Conservation (phyloP, 2,888 invertebrate species). For the Parnassius smintheus region DNA sequence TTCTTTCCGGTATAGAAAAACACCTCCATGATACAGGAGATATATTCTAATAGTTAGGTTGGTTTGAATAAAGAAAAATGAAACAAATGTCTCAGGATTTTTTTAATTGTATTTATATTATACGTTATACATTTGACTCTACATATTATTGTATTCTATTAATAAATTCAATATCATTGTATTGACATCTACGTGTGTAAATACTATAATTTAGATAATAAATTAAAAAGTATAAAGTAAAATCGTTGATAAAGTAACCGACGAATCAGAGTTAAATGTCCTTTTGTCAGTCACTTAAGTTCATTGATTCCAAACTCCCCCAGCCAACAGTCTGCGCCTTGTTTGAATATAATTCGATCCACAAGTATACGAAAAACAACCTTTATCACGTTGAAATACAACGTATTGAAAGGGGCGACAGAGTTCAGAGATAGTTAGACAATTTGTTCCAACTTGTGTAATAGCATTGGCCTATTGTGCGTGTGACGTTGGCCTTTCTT, state of each 20-base stretch:
- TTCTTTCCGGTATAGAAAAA: too few species aligned
- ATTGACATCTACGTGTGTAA: background rate
- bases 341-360: background rate
- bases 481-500: conserved; percentile 46
- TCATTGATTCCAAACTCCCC: conserved; percentile 17
- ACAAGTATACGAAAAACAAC: background rate
- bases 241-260: conserved; percentile 10
- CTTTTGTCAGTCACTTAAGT: conserved; percentile 9
- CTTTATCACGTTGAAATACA: conserved; percentile 1
- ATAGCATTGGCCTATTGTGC: conserved; percentile 65
- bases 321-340: background rate
- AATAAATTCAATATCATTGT: too few species aligned
- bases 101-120: too few species aligned
- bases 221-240: conserved; percentile 5
- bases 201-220: background rate
- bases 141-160: too few species aligned
- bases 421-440: conserved; percentile 50
- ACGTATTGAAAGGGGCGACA: conserved; percentile 37
- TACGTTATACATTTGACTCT: too few species aligned
- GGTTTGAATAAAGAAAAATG: too few species aligned
- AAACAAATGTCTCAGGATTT: too few species aligned
- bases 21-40: too few species aligned
- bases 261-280: conserved; percentile 7
- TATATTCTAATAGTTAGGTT: too few species aligned
- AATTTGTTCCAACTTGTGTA: conserved; percentile 67